Evolutionary conservation across 2,888 invertebrate species (phyloP).

Genomic region (Psylliodes chrysocephalus): DNA sequence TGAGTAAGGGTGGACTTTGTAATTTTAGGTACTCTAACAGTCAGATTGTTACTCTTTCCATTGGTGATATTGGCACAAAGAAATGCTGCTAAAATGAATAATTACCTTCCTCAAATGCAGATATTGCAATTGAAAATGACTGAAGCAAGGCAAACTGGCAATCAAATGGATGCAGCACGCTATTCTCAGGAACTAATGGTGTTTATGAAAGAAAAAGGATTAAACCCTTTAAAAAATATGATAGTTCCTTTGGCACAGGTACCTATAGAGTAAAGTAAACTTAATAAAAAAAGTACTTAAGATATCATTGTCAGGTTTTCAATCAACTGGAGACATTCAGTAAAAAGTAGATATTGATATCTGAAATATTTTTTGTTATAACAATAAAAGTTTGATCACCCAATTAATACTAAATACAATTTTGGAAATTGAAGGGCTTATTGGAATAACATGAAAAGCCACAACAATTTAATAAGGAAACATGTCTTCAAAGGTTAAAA

Average conservation of each 20-base stretch:
- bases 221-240: conserved; percentile 85
- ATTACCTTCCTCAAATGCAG: conserved; percentile 87
- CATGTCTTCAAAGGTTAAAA: too few species aligned
- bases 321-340: too few species aligned
- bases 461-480: too few species aligned
- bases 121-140: conserved; percentile 84
- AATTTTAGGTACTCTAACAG: conserved; percentile 81
- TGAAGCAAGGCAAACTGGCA: conserved; percentile 83
- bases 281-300: background rate
- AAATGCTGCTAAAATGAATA: conserved; percentile 83
- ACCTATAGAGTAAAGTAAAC: conserved; percentile 32
- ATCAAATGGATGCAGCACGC: conserved; percentile 79
- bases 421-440: too few species aligned
- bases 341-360: too few species aligned
- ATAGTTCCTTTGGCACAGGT: conserved; percentile 83
- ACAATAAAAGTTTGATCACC: too few species aligned
- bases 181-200: conserved; percentile 81
- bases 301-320: too few species aligned
- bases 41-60: conserved; percentile 84
- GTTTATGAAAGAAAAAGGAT: conserved; percentile 84
- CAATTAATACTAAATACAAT: too few species aligned
- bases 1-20: too few species aligned
- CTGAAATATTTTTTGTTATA: too few species aligned
- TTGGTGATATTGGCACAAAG: conserved; percentile 85
- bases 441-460: too few species aligned